phyloP scores from a whole-genome alignment of 2,797 vertebrate species.

The Pseudopleuronectes americanus region DNA sequence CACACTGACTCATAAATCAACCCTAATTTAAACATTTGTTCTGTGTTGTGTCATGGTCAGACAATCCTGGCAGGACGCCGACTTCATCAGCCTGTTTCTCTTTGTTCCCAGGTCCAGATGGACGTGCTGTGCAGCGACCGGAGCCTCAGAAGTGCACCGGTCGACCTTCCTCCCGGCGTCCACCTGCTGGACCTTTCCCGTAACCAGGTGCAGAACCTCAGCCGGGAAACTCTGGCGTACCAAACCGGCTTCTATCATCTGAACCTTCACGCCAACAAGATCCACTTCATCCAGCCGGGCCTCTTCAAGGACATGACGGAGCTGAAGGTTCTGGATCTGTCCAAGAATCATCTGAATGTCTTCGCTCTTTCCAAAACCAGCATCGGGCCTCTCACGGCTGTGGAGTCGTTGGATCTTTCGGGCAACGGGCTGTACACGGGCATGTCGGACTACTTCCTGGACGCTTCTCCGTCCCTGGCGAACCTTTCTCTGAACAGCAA shows the following conservation, averaged over 20 bases:
- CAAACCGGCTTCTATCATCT: conserved; percentile 83
- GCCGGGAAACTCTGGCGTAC: conserved; percentile 76
- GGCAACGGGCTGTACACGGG: conserved; percentile 90
- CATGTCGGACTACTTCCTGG: conserved; percentile 89
- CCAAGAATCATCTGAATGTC: conserved; percentile 86
- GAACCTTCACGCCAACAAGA: conserved; percentile 89
- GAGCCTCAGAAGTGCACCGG: conserved; percentile 84
- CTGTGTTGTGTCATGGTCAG: conserved; percentile 49
- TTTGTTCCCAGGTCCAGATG: conserved; percentile 81
- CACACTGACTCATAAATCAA: conserved; percentile 45
- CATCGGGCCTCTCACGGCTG: conserved; percentile 82
- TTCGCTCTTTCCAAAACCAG: conserved; percentile 77
- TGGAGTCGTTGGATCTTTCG: conserved; percentile 89
- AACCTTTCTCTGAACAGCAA: conserved; percentile 90
- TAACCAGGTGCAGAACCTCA: conserved; percentile 90
- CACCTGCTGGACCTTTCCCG: conserved; percentile 88
- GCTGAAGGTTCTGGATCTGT: conserved; percentile 89
- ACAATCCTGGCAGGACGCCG: conserved; percentile 17
- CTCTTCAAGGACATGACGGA: conserved; percentile 85
- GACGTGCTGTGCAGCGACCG: conserved; percentile 86
- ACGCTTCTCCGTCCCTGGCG: conserved; percentile 82
- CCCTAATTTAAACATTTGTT: conserved; percentile 34
- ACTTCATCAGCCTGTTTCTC: conserved; percentile 60
- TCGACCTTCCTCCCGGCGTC: conserved; percentile 76
- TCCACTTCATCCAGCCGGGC: conserved; percentile 87